Conservation (phyloP, 2,888 invertebrate genomes). For the Chymomyza amoena region DNA sequence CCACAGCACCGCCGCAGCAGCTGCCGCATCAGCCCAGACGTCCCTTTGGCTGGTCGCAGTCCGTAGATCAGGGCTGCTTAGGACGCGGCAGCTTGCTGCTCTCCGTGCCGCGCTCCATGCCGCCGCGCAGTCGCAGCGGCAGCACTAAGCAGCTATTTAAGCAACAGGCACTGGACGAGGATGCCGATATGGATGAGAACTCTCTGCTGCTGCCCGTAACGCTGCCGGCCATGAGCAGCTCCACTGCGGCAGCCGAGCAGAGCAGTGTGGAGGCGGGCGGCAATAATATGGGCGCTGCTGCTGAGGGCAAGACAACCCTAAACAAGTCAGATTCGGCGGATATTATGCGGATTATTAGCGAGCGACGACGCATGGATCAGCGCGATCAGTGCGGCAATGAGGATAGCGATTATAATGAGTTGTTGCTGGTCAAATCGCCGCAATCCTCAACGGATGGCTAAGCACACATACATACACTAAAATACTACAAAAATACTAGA, state of each 20-base stretch:
- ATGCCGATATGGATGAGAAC: constrained; percentile 80
- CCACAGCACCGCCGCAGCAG: constrained; percentile 2
- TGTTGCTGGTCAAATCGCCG: constrained; percentile 76
- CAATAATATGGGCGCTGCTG: constrained; percentile 24
- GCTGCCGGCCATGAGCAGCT: constrained; percentile 20
- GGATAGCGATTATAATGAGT: constrained; percentile 78
- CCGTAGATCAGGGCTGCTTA: constrained; percentile 74
- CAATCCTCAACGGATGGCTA: constrained; percentile 74
- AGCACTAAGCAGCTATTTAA: constrained; percentile 82
- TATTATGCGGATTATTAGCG: constrained; percentile 78
- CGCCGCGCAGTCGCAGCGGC: constrained; percentile 78
- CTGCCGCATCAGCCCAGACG: constrained; percentile 43
- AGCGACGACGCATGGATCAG: constrained; percentile 77
- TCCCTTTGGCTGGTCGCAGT: constrained; percentile 75
- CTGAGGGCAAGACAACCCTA: constrained; percentile 34
- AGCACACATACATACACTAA: background rate
- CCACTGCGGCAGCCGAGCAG: constrained; percentile 10
- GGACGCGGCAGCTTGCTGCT: constrained; percentile 68
- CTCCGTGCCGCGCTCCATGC: constrained; percentile 77
- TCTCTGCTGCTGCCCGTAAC: constrained; percentile 78
- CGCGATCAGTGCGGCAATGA: constrained; percentile 77
- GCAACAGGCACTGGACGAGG: constrained; percentile 81
- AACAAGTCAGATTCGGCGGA: constrained; percentile 78
- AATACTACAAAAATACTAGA: background rate
- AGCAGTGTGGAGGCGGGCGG: background rate